A percentile compares a stretch with the other conserved stretches of the same genome.
These are phyloP conservation scores for Strigamia transsilvanica DNA, from an alignment of 2,888 invertebrate species.

Conservation along the genomic window DNA sequence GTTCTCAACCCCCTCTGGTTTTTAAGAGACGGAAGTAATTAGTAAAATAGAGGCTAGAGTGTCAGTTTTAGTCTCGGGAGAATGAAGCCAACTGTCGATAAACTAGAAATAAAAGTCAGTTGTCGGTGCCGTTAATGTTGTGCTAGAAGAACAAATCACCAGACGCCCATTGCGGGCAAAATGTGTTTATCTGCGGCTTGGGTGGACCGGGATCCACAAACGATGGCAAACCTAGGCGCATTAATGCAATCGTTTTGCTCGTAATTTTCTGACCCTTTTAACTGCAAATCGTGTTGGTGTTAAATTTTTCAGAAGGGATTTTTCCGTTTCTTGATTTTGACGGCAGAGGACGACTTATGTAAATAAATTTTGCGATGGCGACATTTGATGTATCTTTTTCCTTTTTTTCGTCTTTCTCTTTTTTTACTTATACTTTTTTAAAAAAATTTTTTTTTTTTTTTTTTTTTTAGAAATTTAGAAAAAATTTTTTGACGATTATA, in stretches of 20 bases:
- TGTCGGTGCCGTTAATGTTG: slow-evolving; percentile 40
- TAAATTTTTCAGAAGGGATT: slow-evolving; percentile 9
- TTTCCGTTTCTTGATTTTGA: slow-evolving; percentile 12
- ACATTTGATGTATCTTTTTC: not conserved
- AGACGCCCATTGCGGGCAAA: slow-evolving; percentile 46
- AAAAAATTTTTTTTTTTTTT: not conserved
- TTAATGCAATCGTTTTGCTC: slow-evolving; percentile 49
- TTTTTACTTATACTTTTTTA: not conserved
- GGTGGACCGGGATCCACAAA: slow-evolving; percentile 28
- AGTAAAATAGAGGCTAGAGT: slow-evolving; percentile 46
- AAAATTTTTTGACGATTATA: not conserved
- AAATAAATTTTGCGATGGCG: not conserved
- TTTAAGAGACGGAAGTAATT: slow-evolving; percentile 49
- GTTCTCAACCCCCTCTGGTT: slow-evolving; percentile 12
- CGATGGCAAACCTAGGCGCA: slow-evolving; percentile 32
- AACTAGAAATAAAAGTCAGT: slow-evolving; percentile 49
- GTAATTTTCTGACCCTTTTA: slow-evolving; percentile 40
- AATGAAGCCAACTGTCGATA: slow-evolving; percentile 35
- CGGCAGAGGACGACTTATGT: slow-evolving; percentile 48
- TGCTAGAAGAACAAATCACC: slow-evolving; percentile 43
- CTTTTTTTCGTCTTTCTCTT: not conserved
- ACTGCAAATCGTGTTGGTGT: slow-evolving; percentile 20
- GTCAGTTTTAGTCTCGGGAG: slow-evolving; percentile 45
- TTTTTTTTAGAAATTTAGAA: not conserved
- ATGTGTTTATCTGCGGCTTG: slow-evolving; percentile 48